These are phyloP conservation scores for Patella caerulea DNA, from an alignment of 2,888 invertebrate species.

Conservation along the genomic window DNA sequence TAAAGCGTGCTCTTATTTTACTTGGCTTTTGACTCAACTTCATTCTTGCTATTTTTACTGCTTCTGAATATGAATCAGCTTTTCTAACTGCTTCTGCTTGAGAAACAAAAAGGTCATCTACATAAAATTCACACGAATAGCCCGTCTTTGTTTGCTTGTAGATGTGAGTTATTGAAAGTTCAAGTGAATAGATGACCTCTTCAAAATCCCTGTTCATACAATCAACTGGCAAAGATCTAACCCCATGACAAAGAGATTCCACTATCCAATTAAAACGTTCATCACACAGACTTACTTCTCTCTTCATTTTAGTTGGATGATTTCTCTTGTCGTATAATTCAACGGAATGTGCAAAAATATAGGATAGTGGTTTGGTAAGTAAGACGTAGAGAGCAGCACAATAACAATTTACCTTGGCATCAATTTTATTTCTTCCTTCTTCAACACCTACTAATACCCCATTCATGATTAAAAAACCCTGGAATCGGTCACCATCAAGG, in stretches of 20 bases:
- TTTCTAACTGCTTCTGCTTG: background rate
- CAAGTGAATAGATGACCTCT: background rate
- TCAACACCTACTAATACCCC: background rate
- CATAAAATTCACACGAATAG: background rate
- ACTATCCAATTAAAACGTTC: background rate
- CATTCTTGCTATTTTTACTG: background rate
- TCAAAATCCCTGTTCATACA: background rate
- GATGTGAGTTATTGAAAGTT: background rate
- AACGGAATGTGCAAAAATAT: background rate
- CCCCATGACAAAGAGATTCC: background rate
- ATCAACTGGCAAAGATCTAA: background rate
- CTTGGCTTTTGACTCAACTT: background rate
- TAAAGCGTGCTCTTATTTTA: background rate
- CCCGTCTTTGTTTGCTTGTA: background rate
- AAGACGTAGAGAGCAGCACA: background rate
- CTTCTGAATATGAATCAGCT: background rate
- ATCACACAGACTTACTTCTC: background rate
- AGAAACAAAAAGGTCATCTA: background rate
- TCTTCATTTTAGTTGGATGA: background rate
- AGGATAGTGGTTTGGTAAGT: background rate
- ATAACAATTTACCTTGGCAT: background rate
- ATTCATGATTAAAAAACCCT: background rate
- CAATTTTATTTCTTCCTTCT: background rate
- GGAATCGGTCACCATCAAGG: background rate
- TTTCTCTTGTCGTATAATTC: background rate